These are phyloP conservation scores for Verasper variegatus DNA, from an alignment of 2,113 vertebrate genomes.

Conservation along the genomic window DNA sequence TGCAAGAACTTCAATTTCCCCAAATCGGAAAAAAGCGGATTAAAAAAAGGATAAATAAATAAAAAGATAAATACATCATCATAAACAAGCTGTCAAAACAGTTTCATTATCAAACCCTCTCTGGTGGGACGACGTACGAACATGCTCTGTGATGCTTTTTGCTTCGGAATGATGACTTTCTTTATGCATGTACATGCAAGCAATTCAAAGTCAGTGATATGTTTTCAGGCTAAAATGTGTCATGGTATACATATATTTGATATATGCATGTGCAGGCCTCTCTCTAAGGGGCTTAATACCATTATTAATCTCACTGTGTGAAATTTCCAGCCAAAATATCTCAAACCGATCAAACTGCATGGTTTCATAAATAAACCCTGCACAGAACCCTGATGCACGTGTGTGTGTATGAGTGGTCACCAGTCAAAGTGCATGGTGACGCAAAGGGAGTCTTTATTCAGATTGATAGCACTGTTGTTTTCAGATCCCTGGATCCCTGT, in stretches of 20 bases:
- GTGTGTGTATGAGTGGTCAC: constrained; percentile 22
- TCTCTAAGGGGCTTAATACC: neutral
- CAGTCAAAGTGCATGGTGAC: constrained; percentile 38
- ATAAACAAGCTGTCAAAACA: constrained; percentile 64
- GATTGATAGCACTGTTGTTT: constrained; percentile 43
- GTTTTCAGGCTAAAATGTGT: constrained; percentile 44
- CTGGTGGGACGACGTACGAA: constrained; percentile 19
- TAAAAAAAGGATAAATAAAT: constrained; percentile 76
- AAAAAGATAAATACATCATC: constrained; percentile 74
- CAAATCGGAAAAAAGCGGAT: constrained; percentile 47
- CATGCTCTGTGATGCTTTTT: constrained; percentile 26
- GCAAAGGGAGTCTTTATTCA: constrained; percentile 42
- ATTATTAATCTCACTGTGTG: constrained; percentile 30
- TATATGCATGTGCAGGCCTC: constrained; percentile 25
- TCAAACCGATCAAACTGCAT: constrained; percentile 27
- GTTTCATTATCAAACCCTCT: constrained; percentile 53
- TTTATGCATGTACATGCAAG: constrained; percentile 33
- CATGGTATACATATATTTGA: constrained; percentile 36
- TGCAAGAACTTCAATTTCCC: constrained; percentile 64
- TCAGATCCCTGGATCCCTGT: constrained; percentile 47
- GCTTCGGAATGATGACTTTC: constrained; percentile 37
- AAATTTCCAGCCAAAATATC: constrained; percentile 23
- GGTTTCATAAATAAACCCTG: constrained; percentile 40
- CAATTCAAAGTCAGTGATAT: constrained; percentile 67
- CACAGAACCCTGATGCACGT: constrained; percentile 37